Conservation (phyloP, 1,140 invertebrate genomes). For the Heliconius eleuchia region DNA sequence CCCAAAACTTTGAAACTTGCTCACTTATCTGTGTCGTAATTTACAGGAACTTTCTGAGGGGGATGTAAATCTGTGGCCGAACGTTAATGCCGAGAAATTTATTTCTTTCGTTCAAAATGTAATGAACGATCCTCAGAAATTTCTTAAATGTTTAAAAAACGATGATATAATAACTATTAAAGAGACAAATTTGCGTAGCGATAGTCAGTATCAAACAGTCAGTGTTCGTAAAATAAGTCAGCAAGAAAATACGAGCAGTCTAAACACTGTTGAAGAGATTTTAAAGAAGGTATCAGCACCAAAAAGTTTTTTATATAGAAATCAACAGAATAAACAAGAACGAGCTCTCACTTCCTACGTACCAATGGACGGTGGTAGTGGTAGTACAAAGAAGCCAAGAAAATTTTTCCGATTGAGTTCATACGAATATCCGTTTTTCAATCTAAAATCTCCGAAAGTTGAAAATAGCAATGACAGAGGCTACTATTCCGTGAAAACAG, state of each 20-base stretch:
- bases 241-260: constrained; percentile 42
- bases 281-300: constrained; percentile 68
- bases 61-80: constrained; percentile 72
- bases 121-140: constrained; percentile 62
- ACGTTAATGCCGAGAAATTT: constrained; percentile 66
- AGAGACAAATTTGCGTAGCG: constrained; percentile 52
- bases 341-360: constrained; percentile 65
- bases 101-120: constrained; percentile 65
- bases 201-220: constrained; percentile 70
- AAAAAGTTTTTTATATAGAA: constrained; percentile 78
- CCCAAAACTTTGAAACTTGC: constrained; percentile 41
- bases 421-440: constrained; percentile 69
- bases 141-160: constrained; percentile 44
- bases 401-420: constrained; percentile 67
- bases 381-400: constrained; percentile 53
- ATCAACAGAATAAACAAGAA: constrained; percentile 56
- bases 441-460: constrained; percentile 56
- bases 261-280: constrained; percentile 63
- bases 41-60: constrained; percentile 72
- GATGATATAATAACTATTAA: constrained; percentile 50
- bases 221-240: constrained; percentile 59
- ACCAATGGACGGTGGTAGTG: constrained; percentile 62
- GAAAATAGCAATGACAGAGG: constrained; percentile 61
- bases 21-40: constrained; percentile 46
- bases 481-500: constrained; percentile 68